Evolutionary conservation across 2,113 vertebrate species (phyloP), one percentile per base, ranked within the genome.

Genomic region (Pongo abelii): DNA sequence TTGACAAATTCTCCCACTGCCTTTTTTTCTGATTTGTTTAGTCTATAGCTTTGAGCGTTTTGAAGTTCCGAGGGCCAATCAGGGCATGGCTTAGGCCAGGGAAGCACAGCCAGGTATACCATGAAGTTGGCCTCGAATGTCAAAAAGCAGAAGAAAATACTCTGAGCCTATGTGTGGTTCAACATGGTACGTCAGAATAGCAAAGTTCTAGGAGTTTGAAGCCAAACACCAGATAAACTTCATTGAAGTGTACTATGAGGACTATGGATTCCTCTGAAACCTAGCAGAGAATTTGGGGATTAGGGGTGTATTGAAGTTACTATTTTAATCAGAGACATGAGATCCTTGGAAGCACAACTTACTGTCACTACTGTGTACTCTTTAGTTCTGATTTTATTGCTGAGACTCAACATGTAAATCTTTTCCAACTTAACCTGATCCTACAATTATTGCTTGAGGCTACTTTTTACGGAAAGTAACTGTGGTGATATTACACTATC

Each of bases 121-220:
- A 70, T 1, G 20, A 38, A 1, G 1, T 88, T 14, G 30, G 18
- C 12, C 0, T 43, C 0, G 3, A 57, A 32, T 16, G 20, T 2
- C 38, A 14, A 77, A 74, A 92, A 55, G 2, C 35, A 87, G 57
- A 74, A 90, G 13, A 43, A 2, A 38, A 83, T 32, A 10, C 1
- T n/a, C 14, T 57, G 55, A 52, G 25, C 8, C 32, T 14, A 10
- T 43, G 2, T 40, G 75, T 52, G 38, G 35, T 50, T 23, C 67
- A 48, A 17, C 2, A 10, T 50, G 46, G 16, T 52, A 1, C 5
- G 23, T 67, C 32, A 90, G 38, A 48, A 69, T 16, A 61, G 25
- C 20, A 72, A 84, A 35, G 1, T 55, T 72, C 46, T 7, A 55
- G 3, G 1, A 32, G 0, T 61, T 84, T 40, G 18, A 5, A 25